Percentiles rank a stretch among this genome's conserved stretches.
phyloP scores from a whole-genome alignment of 2,797 vertebrate genomes.

The Xenopus petersii region DNA sequence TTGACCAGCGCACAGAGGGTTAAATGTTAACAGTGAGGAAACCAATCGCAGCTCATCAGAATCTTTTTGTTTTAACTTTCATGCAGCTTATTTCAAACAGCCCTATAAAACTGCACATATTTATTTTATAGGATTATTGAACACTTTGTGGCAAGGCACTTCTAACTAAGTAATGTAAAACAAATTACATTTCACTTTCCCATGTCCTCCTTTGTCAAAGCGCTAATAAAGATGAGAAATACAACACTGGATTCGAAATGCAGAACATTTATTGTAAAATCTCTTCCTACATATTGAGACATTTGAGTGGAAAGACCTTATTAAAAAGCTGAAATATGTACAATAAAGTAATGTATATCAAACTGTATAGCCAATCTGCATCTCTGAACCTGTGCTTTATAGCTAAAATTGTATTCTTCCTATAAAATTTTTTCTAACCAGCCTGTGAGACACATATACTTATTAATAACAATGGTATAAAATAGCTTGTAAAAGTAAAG shows the following conservation, averaged over 20 bases:
- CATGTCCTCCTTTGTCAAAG: not conserved
- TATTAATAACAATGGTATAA: too few species aligned
- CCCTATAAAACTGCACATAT: constrained; percentile 2
- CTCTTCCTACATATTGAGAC: not conserved
- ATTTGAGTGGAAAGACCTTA: not conserved
- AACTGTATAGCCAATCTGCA: not conserved
- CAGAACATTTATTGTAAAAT: not conserved
- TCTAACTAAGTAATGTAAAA: not conserved
- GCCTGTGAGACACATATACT: too few species aligned
- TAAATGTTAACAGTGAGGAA: too few species aligned
- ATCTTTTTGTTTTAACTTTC: not conserved
- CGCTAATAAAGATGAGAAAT: not conserved
- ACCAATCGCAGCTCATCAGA: too few species aligned
- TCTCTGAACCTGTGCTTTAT: not conserved
- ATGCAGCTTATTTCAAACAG: not conserved
- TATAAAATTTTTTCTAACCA: not conserved
- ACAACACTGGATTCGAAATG: not conserved
- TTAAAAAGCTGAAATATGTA: not conserved
- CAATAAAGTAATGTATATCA: not conserved
- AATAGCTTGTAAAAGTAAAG: too few species aligned
- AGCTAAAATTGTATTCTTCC: not conserved
- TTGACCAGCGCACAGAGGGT: too few species aligned
- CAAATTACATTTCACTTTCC: not conserved
- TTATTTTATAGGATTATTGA: not conserved
- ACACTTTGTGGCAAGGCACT: not conserved